phyloP scores from a whole-genome alignment of 2,113 vertebrate genomes.

The Tautogolabrus adspersus region DNA sequence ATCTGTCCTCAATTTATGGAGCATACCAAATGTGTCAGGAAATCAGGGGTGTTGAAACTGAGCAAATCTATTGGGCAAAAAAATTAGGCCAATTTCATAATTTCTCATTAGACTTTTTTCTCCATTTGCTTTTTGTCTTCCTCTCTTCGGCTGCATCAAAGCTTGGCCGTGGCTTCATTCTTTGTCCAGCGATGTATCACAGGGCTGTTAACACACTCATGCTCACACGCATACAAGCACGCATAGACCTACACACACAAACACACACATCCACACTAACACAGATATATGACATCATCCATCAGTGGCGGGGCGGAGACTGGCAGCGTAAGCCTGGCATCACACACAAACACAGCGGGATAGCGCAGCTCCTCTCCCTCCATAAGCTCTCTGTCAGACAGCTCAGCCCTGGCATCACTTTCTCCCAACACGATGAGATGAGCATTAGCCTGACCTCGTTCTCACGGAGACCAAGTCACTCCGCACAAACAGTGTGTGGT shows the following conservation, averaged over 20 bases:
- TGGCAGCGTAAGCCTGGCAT: conserved; percentile 67
- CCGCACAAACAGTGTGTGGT: conserved; percentile 1
- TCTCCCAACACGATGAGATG: conserved; percentile 44
- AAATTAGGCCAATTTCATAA: neutral
- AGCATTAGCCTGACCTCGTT: conserved; percentile 56
- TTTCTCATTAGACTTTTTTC: neutral
- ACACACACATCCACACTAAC: conserved; percentile 10
- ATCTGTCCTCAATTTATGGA: conserved; percentile 31
- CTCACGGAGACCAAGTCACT: conserved; percentile 49
- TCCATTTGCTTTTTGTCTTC: neutral
- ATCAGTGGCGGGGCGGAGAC: conserved; percentile 65
- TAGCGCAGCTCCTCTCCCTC: conserved; percentile 29
- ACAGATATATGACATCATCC: conserved; percentile 70
- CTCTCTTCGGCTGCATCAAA: conserved; percentile 5
- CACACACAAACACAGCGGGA: conserved; percentile 17
- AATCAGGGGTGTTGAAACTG: neutral
- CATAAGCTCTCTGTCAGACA: conserved; percentile 67
- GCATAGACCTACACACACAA: neutral
- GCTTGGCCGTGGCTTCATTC: conserved; percentile 51
- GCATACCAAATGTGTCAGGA: conserved; percentile 13
- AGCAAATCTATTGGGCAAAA: neutral
- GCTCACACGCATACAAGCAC: neutral
- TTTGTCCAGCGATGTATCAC: conserved; percentile 65
- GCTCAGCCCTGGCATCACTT: conserved; percentile 65
- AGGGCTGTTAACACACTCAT: conserved; percentile 40